Evolutionary conservation across 92 coral and sea anemone species (phyloP), one percentile per base, ranked within the genome.

Genomic region (Parazoanthus atlanticus): DNA sequence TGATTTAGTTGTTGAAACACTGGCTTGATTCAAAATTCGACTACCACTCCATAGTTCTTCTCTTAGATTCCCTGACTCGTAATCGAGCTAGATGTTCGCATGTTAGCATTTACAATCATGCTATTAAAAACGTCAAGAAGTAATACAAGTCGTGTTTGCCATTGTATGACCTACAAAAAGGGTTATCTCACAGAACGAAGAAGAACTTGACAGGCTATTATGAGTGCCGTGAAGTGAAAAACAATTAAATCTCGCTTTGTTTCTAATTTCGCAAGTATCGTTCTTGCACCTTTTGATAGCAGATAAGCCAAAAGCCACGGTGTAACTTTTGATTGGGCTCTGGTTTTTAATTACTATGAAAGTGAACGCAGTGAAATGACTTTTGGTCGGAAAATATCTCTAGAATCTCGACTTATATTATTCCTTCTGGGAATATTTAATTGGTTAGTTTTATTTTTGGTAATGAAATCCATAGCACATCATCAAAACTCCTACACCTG

Each of bases 161-260:
- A 6, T 31, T 29, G 66, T 70, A 84, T 67, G 41, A 66, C 36
- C 40, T 67, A 28, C 64, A 83, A 43, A 83, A 40, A 67, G 86
- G 64, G 78, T 84, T 84, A 84, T 70, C 78, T 84, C 87, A 25
- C 41, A 46, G 34, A 82, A 19, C 21, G 85, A 64, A 82, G 49
- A 65, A 82, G 72, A 69, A 9, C 76, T 64, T 84, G 87, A 84
- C 87, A 84, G 65, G 28, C 78, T 70, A 70, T 84, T 84, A 84
- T 28, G 78, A 34, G 74, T 6, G 87, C 77, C 31, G 36, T 84
- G 78, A 84, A 84, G 87, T 84, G 67, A 84, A 71, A 84, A 70
- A 84, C 87, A 84, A 84, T 84, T 70, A 84, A 84, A 84, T 84
- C 65, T 69, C n/a, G 87, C 87, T 84, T 84, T 84, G 78, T 84